Evolutionary conservation across 1,140 invertebrate genomes (phyloP), one percentile per base, ranked within the genome.

Genomic region (Orius insidiosus): DNA sequence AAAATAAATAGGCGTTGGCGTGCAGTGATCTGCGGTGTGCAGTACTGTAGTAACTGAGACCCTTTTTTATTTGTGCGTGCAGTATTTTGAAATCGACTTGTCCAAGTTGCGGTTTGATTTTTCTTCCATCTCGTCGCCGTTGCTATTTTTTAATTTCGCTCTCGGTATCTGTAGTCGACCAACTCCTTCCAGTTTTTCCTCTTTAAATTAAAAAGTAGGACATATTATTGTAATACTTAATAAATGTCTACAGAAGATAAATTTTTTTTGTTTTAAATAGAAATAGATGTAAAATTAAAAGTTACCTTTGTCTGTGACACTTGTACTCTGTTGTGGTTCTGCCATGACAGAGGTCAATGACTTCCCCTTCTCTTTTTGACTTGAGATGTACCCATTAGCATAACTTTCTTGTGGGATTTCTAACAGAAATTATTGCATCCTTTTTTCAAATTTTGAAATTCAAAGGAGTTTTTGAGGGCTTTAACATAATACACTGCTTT

Each of bases 321-420:
- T 38, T 14, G 34, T 45, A 32, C 18, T 45, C 37, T 49, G 47
- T 42, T 44, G 33, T 35, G 47, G 35, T 15, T 49, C 47, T 38
- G 40, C 47, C 47, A 49, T 49, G 41, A 24, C n/a, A 34, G 38
- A 38, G 47, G 47, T 49, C 47, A 49, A 45, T 45, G 47, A 16
- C 47, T 44, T 32, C 18, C 41, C 30, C 40, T 33, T 13, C 47
- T 15, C 7, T 33, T 34, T 14, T 37, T 24, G 24, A 24, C 24
- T 24, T 24, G 24, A 24, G 24, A 24, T n/a, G n/a, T n/a, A 24
- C 7, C 24, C 7, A 37, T 37, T 37, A 37, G 35, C 35, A 37
- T 37, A 24, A 24, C 24, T n/a, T n/a, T n/a, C n/a, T n/a, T n/a
- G 24, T 24, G 24, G 24, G 24, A 24, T n/a, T n/a, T n/a, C n/a